A percentile compares a stretch with the other conserved stretches of the same genome.
These are phyloP conservation scores for Mythimna lalbum DNA, from an alignment of 2,888 invertebrate genomes.

Conservation along the genomic window DNA sequence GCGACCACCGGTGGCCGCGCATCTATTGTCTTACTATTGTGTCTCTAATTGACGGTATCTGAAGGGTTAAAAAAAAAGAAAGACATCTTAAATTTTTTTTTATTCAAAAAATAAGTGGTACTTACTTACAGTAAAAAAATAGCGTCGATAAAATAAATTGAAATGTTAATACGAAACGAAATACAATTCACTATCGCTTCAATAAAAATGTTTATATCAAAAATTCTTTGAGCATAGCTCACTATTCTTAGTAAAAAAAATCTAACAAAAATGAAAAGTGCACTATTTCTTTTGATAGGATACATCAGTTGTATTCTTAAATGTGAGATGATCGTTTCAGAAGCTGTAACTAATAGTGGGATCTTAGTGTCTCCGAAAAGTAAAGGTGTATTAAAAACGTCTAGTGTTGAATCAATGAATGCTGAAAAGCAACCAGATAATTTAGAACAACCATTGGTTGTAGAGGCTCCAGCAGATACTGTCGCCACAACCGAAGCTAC, in stretches of 20 bases:
- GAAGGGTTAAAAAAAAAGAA: too few species aligned
- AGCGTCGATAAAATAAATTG: constrained; percentile 29
- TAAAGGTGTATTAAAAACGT: background rate
- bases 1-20: too few species aligned
- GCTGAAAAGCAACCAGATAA: background rate
- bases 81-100: too few species aligned
- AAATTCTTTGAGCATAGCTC: background rate
- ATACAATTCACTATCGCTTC: background rate
- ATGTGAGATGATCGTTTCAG: background rate
- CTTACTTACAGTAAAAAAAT: constrained; percentile 9
- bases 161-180: constrained; percentile 11
- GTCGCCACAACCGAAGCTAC: background rate
- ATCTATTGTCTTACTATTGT: too few species aligned
- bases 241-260: background rate
- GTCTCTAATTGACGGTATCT: too few species aligned
- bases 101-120: background rate
- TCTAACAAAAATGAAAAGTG: constrained; percentile 20
- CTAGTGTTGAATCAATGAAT: background rate
- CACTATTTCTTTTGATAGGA: constrained; percentile 25
- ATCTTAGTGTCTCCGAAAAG: background rate
- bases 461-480: background rate
- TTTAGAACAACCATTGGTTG: background rate
- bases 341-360: background rate
- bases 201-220: constrained; percentile 14
- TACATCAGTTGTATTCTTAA: constrained; percentile 10